These are phyloP conservation scores for Lamproptera curius DNA, from an alignment of 2,888 invertebrate species.

Conservation along the genomic window DNA sequence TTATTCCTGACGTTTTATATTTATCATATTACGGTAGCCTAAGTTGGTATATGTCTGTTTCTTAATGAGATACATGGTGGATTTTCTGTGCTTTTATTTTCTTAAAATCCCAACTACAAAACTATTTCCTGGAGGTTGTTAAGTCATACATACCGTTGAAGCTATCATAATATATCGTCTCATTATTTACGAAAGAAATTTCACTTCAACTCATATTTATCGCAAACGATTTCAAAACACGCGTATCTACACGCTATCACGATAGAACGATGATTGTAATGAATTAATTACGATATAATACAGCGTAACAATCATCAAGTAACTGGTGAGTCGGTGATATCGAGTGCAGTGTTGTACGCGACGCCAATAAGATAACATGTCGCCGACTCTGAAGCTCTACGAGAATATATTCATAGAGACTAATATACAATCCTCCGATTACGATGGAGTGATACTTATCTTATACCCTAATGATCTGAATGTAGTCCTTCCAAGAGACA, in stretches of 20 bases:
- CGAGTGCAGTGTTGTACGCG: slow-evolving; percentile 5
- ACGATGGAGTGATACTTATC: slow-evolving; percentile 81
- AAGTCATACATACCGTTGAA: too few species aligned
- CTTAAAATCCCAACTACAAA: too few species aligned
- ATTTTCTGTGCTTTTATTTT: too few species aligned
- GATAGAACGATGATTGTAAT: slow-evolving; percentile 1
- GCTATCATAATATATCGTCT: too few species aligned
- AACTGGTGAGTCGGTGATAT: neutral
- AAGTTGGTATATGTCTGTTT: too few species aligned
- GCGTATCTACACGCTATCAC: neutral
- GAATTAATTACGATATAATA: neutral
- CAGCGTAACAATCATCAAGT: neutral
- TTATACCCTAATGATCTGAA: slow-evolving; percentile 72
- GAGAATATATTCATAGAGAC: slow-evolving; percentile 68
- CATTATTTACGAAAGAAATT: too few species aligned
- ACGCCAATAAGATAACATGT: slow-evolving; percentile 8
- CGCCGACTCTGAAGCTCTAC: slow-evolving; percentile 46
- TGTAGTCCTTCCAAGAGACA: slow-evolving; percentile 57
- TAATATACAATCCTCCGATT: slow-evolving; percentile 65
- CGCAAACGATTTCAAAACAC: neutral
- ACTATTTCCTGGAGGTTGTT: too few species aligned
- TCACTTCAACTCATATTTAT: too few species aligned
- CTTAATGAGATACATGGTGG: too few species aligned
- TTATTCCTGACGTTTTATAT: too few species aligned
- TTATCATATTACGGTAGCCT: too few species aligned